Base-by-base conservation (phyloP, 1,140 invertebrate genomes). In the Drosophila pandora region DNA sequence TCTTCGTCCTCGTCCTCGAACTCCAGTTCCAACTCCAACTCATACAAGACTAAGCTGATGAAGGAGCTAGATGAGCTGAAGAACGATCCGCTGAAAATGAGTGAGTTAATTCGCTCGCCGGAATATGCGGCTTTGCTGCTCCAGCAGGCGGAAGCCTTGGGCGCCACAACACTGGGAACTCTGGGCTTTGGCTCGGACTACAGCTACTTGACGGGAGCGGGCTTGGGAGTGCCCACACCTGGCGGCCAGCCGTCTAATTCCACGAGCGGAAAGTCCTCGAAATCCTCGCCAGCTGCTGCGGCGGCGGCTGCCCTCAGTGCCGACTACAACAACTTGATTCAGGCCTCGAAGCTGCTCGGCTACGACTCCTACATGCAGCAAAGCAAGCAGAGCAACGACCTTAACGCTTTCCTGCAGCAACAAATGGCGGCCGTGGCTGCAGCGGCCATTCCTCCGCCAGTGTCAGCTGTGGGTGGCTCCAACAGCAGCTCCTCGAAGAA, bases 281-380 rank as follows among this genome's bases (percentile, higher is more conserved):
- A 87, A 47, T 75, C 78, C 6, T 76, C 79, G 10, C 45, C 64
- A 13, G 79, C 84, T 0, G 76, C 90, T 6, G 90, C 80, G 3
- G 81, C 84, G 10, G 79, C 87, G n/a, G 83, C 88, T 53, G 77
- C 85, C 8, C 59, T 89, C 0, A 87, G 76, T 41, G 79, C 90
- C 9, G 90, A 91, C 48, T 91, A 91, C 32, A 91, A 91, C 25
- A 90, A 91, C 61, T 59, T 91, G 9, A 79, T 91, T 23, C 90
- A 91, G 54, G 89, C 85, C 25, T 90, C 90, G 8, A 91, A 91
- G 49, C 41, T 91, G 34, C 72, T 91, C 45, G 90, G 90, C 45
- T 91, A 91, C 32, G 90, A 91, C 63, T 77, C 90, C 55, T 91
- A 91, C 32, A 88, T 91, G 76, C 90, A 91, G 68, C 81, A 91